Conservation (phyloP, 2,888 invertebrate genomes). For the Pristionchus maxplancki region DNA sequence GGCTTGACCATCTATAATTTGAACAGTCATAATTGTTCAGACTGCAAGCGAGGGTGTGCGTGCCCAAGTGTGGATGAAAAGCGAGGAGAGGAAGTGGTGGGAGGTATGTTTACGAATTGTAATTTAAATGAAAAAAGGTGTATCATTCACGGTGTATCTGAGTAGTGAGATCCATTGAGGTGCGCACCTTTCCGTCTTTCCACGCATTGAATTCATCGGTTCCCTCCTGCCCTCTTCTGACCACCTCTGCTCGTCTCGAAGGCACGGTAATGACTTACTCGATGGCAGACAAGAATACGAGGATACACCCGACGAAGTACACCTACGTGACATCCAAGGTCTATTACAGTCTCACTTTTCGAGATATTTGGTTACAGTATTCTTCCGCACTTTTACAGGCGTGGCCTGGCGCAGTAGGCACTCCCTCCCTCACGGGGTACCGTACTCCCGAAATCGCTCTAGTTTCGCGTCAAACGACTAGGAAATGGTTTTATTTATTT, state of each 20-base stretch:
- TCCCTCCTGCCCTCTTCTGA: not conserved
- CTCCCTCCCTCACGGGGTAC: too few relatives aligned
- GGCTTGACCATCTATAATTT: not conserved
- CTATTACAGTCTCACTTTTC: not conserved
- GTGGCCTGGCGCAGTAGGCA: too few relatives aligned
- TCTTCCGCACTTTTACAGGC: too few relatives aligned
- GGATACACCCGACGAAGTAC: not conserved
- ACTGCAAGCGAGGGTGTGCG: constrained; percentile 18
- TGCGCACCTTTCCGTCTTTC: constrained; percentile 34
- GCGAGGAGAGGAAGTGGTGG: constrained; percentile 1
- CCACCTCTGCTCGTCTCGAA: not conserved
- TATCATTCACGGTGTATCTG: too few relatives aligned
- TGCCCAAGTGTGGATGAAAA: not conserved
- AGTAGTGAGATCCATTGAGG: too few relatives aligned
- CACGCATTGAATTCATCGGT: not conserved
- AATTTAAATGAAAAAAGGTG: not conserved
- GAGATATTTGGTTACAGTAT: not conserved
- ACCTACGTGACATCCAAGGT: constrained; percentile 34
- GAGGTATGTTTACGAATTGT: not conserved
- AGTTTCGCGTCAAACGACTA: too few relatives aligned
- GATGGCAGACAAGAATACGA: not conserved
- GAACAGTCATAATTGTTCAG: not conserved
- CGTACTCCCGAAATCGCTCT: too few relatives aligned
- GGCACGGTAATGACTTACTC: not conserved
- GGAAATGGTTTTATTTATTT: too few relatives aligned